A percentile compares a stretch with the other conserved stretches of the same genome.
Evolutionary conservation across 2,113 vertebrate genomes (phyloP).

Genomic region (Dolichallabes microphthalmus): DNA sequence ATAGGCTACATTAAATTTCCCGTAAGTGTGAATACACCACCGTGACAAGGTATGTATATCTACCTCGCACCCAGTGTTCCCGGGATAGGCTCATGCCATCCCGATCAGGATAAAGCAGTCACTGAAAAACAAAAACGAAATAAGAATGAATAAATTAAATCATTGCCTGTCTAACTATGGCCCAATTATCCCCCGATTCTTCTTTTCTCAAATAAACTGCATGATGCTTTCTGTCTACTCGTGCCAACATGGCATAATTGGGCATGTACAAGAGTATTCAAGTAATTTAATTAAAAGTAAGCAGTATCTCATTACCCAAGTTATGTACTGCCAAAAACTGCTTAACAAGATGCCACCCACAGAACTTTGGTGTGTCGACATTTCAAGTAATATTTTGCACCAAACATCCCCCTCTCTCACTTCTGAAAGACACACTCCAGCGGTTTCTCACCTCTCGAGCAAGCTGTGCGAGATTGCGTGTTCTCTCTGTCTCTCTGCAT

Average conservation of each 20-base stretch:
- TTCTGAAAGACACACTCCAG: constrained; percentile 24
- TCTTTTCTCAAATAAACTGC: constrained; percentile 32
- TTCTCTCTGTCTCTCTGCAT: constrained; percentile 9
- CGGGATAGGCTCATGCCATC: background rate
- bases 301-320: constrained; percentile 25
- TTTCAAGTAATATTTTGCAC: background rate
- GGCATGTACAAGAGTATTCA: constrained; percentile 1
- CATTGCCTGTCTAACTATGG: constrained; percentile 4
- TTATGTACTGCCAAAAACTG: constrained; percentile 30
- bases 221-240: constrained; percentile 11
- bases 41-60: background rate
- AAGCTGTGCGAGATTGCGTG: constrained; percentile 5
- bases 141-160: constrained; percentile 21
- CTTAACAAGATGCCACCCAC: constrained; percentile 36
- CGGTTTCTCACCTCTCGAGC: constrained; percentile 33
- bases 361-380: constrained; percentile 31
- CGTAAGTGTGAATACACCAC: background rate
- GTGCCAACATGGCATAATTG: constrained; percentile 30
- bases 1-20: background rate
- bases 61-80: background rate
- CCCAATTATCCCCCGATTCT: constrained; percentile 4
- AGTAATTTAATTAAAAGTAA: constrained; percentile 40
- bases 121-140: background rate
- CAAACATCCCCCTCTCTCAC: background rate
- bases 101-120: background rate